These are phyloP conservation scores for Drosophila birchii DNA, from an alignment of 2,888 invertebrate genomes.

Conservation along the genomic window DNA sequence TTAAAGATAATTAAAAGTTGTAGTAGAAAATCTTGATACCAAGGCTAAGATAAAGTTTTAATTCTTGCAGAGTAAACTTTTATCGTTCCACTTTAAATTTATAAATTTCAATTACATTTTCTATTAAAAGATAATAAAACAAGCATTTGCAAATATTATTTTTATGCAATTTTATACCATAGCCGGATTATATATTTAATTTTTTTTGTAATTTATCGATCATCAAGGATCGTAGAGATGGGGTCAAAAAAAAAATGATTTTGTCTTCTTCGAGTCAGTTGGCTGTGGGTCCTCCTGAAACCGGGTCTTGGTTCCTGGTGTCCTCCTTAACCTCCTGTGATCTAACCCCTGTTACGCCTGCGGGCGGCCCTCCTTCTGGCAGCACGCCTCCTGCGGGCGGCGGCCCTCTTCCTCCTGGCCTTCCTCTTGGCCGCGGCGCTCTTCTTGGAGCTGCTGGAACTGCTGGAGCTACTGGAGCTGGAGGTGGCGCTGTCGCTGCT, in stretches of 20 bases:
- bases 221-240: not conserved
- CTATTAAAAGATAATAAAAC: not conserved
- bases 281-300: not conserved
- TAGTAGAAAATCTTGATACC: no score
- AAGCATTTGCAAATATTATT: not conserved
- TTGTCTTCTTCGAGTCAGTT: not conserved
- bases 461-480: not conserved
- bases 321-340: no score
- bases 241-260: slow-evolving; percentile 6
- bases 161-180: slow-evolving; percentile 23
- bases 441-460: slow-evolving; percentile 19
- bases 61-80: not conserved
- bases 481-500: slow-evolving; percentile 1
- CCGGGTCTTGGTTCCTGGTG: not conserved
- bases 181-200: slow-evolving; percentile 12
- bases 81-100: not conserved
- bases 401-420: slow-evolving; percentile 6
- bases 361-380: slow-evolving; percentile 10
- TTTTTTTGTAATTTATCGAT: not conserved
- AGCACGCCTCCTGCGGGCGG: slow-evolving; percentile 20
- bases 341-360: slow-evolving; percentile 35
- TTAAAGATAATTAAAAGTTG: not conserved
- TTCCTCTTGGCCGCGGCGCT: slow-evolving; percentile 11
- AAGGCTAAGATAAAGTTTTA: no score
- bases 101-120: not conserved